Conservation (phyloP, 2,888 invertebrate species). For the Augochlorella aurata region DNA sequence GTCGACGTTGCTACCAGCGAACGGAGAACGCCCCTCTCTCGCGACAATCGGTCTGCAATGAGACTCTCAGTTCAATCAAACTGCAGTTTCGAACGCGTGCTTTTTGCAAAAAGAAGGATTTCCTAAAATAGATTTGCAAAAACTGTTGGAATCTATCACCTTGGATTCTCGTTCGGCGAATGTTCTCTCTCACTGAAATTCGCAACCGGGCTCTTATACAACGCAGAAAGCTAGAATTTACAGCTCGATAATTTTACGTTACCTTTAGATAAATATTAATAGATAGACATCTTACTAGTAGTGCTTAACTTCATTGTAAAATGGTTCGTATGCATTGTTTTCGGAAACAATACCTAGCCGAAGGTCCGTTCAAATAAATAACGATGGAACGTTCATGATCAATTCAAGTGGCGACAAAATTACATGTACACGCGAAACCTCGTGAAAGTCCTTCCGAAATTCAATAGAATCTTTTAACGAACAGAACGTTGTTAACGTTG, state of each 20-base stretch:
- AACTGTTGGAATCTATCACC: conserved; percentile 24
- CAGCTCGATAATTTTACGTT: conserved; percentile 49
- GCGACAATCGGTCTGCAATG: background rate
- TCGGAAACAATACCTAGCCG: conserved; percentile 8
- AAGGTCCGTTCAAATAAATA: conserved; percentile 12
- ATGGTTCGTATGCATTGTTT: conserved; percentile 23
- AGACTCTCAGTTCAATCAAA: background rate
- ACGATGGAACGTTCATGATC: background rate
- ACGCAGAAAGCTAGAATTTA: conserved; percentile 53
- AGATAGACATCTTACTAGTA: conserved; percentile 48
- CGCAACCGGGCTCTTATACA: conserved; percentile 41
- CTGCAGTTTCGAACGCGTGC: background rate
- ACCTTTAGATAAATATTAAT: conserved; percentile 48
- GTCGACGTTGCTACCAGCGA: background rate
- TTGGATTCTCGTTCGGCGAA: conserved; percentile 56
- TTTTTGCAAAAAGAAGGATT: conserved; percentile 22
- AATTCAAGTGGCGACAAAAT: background rate
- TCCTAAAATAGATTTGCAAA: conserved; percentile 27
- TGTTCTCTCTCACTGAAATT: conserved; percentile 47
- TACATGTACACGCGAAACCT: background rate
- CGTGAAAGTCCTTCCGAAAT: background rate
- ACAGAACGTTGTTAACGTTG: background rate
- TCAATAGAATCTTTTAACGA: background rate
- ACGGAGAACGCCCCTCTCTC: too few species aligned
- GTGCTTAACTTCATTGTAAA: conserved; percentile 30